These are phyloP conservation scores for Phoeniculus purpureus DNA, from an alignment of 2,797 vertebrate species.

Conservation along the genomic window DNA sequence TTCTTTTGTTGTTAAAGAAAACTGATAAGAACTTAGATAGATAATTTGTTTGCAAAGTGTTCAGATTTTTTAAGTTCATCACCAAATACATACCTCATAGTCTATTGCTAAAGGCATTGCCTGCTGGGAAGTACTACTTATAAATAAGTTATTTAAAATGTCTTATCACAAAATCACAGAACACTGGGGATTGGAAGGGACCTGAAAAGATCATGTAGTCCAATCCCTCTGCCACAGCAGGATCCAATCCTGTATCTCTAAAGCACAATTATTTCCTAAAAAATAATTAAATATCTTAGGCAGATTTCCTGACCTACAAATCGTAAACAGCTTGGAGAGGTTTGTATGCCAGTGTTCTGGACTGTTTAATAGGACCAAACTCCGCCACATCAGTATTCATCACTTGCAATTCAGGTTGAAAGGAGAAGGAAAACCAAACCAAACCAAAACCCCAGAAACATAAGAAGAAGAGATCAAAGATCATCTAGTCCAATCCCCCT, in stretches of 20 bases:
- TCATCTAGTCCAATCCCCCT: too few species aligned
- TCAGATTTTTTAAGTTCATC: background rate
- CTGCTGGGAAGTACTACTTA: background rate
- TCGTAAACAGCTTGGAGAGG: background rate
- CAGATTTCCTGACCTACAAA: background rate
- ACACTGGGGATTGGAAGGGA: too few species aligned
- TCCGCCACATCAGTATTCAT: slow-evolving; percentile 22
- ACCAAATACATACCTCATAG: background rate
- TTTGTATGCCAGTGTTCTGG: background rate
- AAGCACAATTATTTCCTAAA: background rate
- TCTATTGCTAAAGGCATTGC: background rate
- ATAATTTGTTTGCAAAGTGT: background rate
- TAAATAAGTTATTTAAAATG: slow-evolving; percentile 49
- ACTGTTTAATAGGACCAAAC: background rate
- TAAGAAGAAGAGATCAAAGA: slow-evolving; percentile 56
- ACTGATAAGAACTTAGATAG: background rate
- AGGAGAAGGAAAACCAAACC: background rate
- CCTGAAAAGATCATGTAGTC: too few species aligned
- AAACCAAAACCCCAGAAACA: background rate
- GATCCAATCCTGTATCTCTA: too few species aligned
- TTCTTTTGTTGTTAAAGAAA: background rate
- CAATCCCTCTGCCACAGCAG: too few species aligned
- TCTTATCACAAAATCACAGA: too few species aligned
- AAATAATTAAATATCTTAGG: background rate
- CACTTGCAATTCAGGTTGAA: background rate